These are phyloP conservation scores for Muraenolepis orangiensis DNA, from an alignment of 2,797 vertebrate genomes.

Conservation along the genomic window DNA sequence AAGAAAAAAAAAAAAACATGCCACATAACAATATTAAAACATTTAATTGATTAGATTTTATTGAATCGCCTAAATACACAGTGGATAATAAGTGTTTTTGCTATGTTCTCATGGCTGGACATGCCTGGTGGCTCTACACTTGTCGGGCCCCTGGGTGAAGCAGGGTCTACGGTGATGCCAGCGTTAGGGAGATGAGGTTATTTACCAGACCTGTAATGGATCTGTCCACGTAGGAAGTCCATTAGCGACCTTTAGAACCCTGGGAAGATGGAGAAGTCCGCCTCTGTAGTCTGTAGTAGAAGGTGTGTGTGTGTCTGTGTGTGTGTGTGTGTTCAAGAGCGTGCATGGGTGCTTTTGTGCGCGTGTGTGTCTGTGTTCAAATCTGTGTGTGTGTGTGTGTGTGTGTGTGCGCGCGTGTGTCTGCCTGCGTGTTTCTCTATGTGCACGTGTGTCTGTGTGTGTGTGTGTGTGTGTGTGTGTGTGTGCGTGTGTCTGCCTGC, in stretches of 20 bases:
- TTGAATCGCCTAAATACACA: neutral
- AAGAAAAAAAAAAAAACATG: too few relatives aligned
- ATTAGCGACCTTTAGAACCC: conserved; percentile 42
- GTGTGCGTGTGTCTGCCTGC: neutral
- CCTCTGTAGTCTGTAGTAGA: conserved; percentile 26
- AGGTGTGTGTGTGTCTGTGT: neutral
- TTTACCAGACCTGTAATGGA: conserved; percentile 32
- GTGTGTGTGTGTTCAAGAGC: conserved; percentile 5
- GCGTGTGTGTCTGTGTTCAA: neutral
- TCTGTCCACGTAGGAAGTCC: conserved; percentile 37
- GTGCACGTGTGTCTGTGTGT: neutral
- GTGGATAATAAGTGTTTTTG: neutral
- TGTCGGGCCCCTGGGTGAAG: neutral
- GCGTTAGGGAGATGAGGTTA: conserved; percentile 3
- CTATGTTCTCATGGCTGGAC: neutral
- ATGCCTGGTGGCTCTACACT: neutral
- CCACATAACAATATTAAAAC: too few relatives aligned
- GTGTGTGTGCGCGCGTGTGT: too few relatives aligned
- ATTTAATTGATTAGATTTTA: too few relatives aligned
- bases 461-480: neutral
- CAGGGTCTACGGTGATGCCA: conserved; percentile 20
- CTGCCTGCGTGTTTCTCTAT: too few relatives aligned
- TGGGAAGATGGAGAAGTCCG: conserved; percentile 26
- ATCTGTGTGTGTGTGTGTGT: neutral
- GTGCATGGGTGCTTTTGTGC: neutral